A percentile compares a stretch with the other conserved stretches of the same genome.
Evolutionary conservation across 2,888 invertebrate genomes (phyloP).

Genomic region (Linnaemya tessellans): DNA sequence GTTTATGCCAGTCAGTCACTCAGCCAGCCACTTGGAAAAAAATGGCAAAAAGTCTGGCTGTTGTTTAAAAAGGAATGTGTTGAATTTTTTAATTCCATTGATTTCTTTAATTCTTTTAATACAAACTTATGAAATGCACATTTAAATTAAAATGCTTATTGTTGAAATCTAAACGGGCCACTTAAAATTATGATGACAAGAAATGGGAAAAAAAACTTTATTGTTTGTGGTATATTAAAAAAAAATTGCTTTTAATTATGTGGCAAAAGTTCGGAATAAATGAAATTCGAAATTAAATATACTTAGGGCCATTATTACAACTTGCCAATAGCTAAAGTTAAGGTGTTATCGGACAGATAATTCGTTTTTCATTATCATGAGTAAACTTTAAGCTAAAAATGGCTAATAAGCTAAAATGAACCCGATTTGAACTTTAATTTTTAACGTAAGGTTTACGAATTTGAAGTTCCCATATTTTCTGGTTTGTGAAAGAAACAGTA

Average conservation of each 20-base stretch:
- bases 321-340: no score
- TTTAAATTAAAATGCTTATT: slow-evolving; percentile 43
- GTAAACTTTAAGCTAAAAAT: no score
- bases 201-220: background rate
- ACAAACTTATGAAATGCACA: slow-evolving; percentile 56
- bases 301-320: no score
- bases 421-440: no score
- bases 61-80: slow-evolving; percentile 41
- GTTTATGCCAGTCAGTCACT: slow-evolving; percentile 60
- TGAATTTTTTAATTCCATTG: slow-evolving; percentile 24
- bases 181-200: slow-evolving; percentile 73
- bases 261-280: no score
- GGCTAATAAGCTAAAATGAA: no score
- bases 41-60: slow-evolving; percentile 51
- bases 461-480: no score
- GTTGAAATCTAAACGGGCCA: slow-evolving; percentile 80
- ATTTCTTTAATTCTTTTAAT: slow-evolving; percentile 32
- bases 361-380: no score
- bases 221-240: slow-evolving; percentile 38
- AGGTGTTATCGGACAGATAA: no score
- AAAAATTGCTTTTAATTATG: background rate
- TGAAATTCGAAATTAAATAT: no score
- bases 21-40: slow-evolving; percentile 58
- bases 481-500: no score
- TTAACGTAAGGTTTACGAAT: no score